Evolutionary conservation across 2,113 vertebrate species (phyloP).

Genomic region (Syrrhaptes paradoxus): DNA sequence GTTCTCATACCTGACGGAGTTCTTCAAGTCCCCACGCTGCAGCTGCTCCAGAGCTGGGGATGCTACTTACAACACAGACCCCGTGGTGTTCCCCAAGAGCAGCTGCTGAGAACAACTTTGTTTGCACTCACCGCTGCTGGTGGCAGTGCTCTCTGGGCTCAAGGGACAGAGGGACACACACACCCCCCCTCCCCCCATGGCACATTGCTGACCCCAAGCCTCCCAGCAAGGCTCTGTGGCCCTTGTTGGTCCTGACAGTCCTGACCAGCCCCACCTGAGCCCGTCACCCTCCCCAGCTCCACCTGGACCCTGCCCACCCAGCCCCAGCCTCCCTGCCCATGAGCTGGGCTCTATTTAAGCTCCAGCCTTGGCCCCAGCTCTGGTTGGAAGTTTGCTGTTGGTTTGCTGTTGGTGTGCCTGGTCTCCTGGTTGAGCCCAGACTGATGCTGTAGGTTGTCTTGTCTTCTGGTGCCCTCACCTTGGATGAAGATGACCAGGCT

Average conservation of each 20-base stretch:
- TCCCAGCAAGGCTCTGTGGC: no score
- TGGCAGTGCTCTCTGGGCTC: neutral
- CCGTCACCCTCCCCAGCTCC: neutral
- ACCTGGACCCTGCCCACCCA: neutral
- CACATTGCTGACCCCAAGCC: neutral
- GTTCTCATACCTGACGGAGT: neutral
- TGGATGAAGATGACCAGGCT: neutral
- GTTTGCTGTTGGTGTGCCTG: fast-evolving
- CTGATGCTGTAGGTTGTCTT: fast-evolving
- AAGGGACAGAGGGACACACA: no score
- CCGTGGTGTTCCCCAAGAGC: neutral
- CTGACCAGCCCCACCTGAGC: neutral
- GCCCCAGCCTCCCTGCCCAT: neutral
- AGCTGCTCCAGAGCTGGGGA: neutral
- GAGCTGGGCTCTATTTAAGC: neutral
- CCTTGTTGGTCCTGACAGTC: no score
- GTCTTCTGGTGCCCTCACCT: neutral
- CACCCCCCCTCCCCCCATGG: no score
- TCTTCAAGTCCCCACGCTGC: neutral
- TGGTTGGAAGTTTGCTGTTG: fast-evolving
- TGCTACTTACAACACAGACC: no score
- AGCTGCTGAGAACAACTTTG: neutral
- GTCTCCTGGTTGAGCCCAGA: fast-evolving
- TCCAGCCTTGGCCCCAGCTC: fast-evolving
- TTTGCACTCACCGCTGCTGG: neutral